Evolutionary conservation across 2,888 invertebrate species (phyloP).

Genomic region (Eupsilia transversa): DNA sequence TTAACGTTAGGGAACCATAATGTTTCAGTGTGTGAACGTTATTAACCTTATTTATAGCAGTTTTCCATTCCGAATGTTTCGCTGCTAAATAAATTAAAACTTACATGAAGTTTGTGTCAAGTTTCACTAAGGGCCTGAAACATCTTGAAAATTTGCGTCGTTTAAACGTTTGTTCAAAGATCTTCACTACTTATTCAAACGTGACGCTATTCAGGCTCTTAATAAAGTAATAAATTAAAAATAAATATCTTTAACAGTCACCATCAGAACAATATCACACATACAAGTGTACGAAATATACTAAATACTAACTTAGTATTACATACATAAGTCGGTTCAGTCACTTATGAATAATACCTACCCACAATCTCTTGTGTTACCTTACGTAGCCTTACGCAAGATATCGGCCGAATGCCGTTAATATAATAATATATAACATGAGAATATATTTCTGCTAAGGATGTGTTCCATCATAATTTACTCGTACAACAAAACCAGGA

Average conservation of each 20-base stretch:
- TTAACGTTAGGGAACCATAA: background rate
- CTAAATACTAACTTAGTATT: conserved; percentile 51
- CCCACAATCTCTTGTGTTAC: conserved; percentile 30
- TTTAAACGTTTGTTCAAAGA: background rate
- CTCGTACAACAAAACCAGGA: conserved; percentile 27
- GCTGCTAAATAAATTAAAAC: conserved; percentile 62
- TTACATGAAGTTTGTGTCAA: conserved; percentile 55
- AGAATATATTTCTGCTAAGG: conserved; percentile 21
- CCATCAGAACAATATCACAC: conserved; percentile 61
- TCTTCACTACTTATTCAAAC: conserved; percentile 24
- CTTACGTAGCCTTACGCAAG: conserved; percentile 5
- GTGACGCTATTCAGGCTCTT: conserved; percentile 59
- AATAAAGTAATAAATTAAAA: conserved; percentile 65
- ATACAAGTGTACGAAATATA: conserved; percentile 54
- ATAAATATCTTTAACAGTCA: conserved; percentile 66
- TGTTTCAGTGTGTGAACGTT: conserved; percentile 5
- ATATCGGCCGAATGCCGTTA: conserved; percentile 12
- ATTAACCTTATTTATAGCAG: conserved; percentile 45
- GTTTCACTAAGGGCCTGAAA: conserved; percentile 62
- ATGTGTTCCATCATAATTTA: conserved; percentile 20
- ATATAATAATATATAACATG: conserved; percentile 22
- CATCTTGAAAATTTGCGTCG: conserved; percentile 19
- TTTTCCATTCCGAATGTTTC: conserved; percentile 21
- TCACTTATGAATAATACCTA: conserved; percentile 47
- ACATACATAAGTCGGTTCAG: conserved; percentile 54